Base-by-base conservation (phyloP, 2,888 invertebrate genomes). In the Petrolisthes cinctipes region DNA sequence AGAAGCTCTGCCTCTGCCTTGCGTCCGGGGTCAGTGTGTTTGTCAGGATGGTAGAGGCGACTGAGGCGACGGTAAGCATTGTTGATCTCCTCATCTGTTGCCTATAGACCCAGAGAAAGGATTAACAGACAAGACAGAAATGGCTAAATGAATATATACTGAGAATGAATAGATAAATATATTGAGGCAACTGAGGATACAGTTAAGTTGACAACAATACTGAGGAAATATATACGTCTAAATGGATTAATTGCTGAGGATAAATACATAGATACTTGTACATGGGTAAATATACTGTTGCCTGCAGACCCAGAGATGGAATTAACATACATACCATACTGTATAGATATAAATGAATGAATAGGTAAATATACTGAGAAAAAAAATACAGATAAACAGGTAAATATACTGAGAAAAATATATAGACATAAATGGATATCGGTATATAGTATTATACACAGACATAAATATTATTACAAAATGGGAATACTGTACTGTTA, bases 41-140 rank as follows among this genome's bases (percentile, higher is more conserved):
- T 98, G 92, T 99, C 99, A 0, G 99, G 99, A 93, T 99, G 99
- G 92, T 98, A 99, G 92, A 98, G 95, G 91, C 96, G 95, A 91
- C 98, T 98, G 86, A 98, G 95, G 85, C 96, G 95, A 90, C 98
- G 95, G 93, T 98, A 99, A 2, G 99, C 97, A 94, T 96, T 96
- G 92, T 95, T 97, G 91, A 99, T 98, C 93, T 99, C 98, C 91
- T 99, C 98, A 82, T 94, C 94, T 71, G 96, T 94, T 7, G 99
- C 99, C 99, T 99, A 92, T 82, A 93, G 92, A 89, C 89, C 91
- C 56, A 91, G 68, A 75, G n/a, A 86, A 66, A 73, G 66, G 73
- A 20, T 51, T 76, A 89, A 66, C 79, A 61, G 84, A 73, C 37
- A 71, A 83, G 4, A 71, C 37, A 53, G 37, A 4, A 76, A 73